Percentiles rank a stretch among this genome's conserved stretches.
Evolutionary conservation across 1,140 invertebrate species (phyloP).

Genomic region (Zaprionus tsacasi): DNA sequence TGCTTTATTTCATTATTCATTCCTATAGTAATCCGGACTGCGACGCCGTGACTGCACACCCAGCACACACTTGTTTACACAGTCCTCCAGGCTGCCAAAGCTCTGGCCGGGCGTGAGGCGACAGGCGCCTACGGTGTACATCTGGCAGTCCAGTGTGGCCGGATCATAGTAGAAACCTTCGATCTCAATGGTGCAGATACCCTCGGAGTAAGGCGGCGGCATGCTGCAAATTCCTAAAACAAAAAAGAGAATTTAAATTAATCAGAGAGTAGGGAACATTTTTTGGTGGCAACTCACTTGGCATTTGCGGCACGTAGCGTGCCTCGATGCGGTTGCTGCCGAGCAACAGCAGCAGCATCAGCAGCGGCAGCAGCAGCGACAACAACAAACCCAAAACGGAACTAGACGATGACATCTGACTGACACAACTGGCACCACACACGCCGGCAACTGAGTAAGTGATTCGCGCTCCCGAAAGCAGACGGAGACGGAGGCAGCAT

Average conservation of each 20-base stretch:
- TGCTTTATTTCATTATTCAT: slow-evolving; percentile 34
- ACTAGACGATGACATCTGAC: slow-evolving; percentile 55
- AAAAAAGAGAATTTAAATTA: neutral
- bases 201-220: slow-evolving; percentile 70
- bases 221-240: slow-evolving; percentile 61
- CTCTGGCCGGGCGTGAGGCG: slow-evolving; percentile 68
- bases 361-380: slow-evolving; percentile 38
- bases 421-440: slow-evolving; percentile 21
- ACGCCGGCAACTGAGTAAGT: slow-evolving; percentile 58
- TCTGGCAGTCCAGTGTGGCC: slow-evolving; percentile 55
- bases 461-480: slow-evolving; percentile 9
- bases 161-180: slow-evolving; percentile 75
- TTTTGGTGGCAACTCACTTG: slow-evolving; percentile 54
- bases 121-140: slow-evolving; percentile 70
- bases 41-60: slow-evolving; percentile 30
- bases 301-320: slow-evolving; percentile 41
- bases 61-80: slow-evolving; percentile 66
- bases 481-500: slow-evolving; percentile 9
- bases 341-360: slow-evolving; percentile 44
- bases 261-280: neutral
- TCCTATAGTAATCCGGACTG: slow-evolving; percentile 61
- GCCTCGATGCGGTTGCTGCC: slow-evolving; percentile 27
- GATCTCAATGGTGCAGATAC: slow-evolving; percentile 76
- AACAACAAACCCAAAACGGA: slow-evolving; percentile 41
- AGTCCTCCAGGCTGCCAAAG: slow-evolving; percentile 71